Conservation (phyloP, 2,797 vertebrate species). For the Notamacropus eugenii region DNA sequence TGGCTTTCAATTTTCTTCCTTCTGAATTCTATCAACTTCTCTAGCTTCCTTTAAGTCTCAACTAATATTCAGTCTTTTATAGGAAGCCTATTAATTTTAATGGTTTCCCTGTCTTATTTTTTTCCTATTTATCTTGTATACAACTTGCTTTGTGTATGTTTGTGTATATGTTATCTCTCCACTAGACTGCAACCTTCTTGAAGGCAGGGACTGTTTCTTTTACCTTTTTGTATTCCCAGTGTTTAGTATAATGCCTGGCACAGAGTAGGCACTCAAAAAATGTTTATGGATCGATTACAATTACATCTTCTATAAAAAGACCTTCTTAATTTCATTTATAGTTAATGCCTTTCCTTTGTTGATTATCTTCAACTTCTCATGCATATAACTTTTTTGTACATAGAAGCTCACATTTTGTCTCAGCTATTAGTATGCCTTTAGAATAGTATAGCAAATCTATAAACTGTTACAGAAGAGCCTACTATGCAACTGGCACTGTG, state of each 20-base stretch:
- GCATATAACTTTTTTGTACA: too few species aligned
- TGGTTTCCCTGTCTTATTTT: neutral
- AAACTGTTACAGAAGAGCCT: neutral
- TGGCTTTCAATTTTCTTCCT: neutral
- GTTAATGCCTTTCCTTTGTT: neutral
- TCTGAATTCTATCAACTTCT: neutral
- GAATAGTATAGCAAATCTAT: neutral
- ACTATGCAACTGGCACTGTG: neutral
- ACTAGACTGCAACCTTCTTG: neutral
- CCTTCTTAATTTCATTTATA: neutral
- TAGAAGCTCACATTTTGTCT: neutral
- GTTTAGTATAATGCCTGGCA: neutral
- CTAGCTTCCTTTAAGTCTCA: neutral
- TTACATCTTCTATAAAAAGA: neutral
- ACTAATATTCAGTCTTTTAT: neutral
- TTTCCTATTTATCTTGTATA: neutral
- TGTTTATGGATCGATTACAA: neutral
- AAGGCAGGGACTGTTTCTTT: neutral
- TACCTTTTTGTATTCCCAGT: neutral
- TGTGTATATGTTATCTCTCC: neutral
- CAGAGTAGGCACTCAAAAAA: neutral
- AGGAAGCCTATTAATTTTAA: neutral
- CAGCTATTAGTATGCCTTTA: neutral
- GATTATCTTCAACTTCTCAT: neutral
- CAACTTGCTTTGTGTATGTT: neutral